Evolutionary conservation across 2,888 invertebrate species (phyloP), one percentile per base, ranked within the genome.

Genomic region (Clusia tigrina): DNA sequence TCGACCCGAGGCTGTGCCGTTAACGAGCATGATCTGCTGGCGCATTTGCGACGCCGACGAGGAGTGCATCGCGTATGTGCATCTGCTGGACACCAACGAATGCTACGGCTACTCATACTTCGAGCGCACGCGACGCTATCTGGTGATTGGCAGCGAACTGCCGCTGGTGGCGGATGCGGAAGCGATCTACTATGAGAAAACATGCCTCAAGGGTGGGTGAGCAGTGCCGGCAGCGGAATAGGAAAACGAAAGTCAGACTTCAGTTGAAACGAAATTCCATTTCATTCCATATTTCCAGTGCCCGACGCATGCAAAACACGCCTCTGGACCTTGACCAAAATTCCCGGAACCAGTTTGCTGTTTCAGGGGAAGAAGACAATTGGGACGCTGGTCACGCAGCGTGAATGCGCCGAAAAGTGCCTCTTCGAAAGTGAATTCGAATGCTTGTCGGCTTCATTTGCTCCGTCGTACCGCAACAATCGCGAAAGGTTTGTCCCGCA

Each of bases 251-350:
- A 42, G 6, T n/a, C 42, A n/a, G 12, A 42, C 54, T 46, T 59
- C n/a, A 17, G 2, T 15, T 55, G 26, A 54, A 23, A 42, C 2
- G n/a, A 37, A 12, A 25, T 42, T 46, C 23, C 23, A n/a, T n/a
- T n/a, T n/a, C n/a, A n/a, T n/a, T n/a, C n/a, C n/a, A n/a, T n/a
- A n/a, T n/a, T n/a, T n/a, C n/a, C 69, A 88, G 88, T 87, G 71
- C 86, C 88, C 52, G 71, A 76, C 24, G 77, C 72, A 51, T 91
- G 91, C 78, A 84, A 85, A 55, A 81, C 84, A 9, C 88, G 89
- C 63, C 87, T 89, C 72, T 95, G 94, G 94, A 86, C 89, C 25
- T 85, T 93, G 57, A 93, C 94, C 76, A 87, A 89, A 72, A 90
- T 90, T 58, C 89, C 91, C 10, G 92, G 93, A 12, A 90, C 90